A percentile compares a stretch with the other conserved stretches of the same genome.
Conservation (phyloP, 2,888 invertebrate species). For the Ophion ellenae region DNA sequence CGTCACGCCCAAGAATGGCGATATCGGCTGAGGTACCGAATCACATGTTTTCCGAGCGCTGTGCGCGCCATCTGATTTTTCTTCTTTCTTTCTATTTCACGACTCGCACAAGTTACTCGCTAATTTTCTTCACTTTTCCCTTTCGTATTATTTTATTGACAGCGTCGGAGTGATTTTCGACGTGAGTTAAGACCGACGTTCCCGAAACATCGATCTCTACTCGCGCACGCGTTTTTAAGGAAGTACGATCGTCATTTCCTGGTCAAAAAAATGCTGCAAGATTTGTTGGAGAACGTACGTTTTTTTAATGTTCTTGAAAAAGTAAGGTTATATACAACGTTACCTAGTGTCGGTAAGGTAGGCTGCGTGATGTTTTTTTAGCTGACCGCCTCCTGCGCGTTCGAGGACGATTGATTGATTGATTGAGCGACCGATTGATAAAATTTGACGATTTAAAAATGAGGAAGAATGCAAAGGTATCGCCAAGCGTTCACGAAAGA, state of each 20-base stretch:
- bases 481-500: not conserved
- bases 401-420: not conserved
- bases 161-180: not conserved
- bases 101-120: not conserved
- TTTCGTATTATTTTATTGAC: not conserved
- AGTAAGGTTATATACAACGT: not conserved
- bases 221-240: slow-evolving; percentile 6
- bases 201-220: not conserved
- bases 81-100: not conserved
- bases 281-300: not conserved
- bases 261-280: not conserved
- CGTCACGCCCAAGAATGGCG: slow-evolving; percentile 31
- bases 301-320: not conserved
- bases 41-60: slow-evolving; percentile 32
- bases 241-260: slow-evolving; percentile 11
- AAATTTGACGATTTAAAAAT: not conserved
- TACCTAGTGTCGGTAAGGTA: not conserved
- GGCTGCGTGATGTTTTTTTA: not conserved
- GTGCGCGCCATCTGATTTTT: slow-evolving; percentile 7
- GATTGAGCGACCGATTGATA: not conserved
- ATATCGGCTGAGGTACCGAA: slow-evolving; percentile 40
- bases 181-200: not conserved
- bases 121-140: not conserved
- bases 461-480: not conserved
- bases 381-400: not conserved